Base-by-base conservation (phyloP, 2,888 invertebrate species). In the Leucoptera coffeella region DNA sequence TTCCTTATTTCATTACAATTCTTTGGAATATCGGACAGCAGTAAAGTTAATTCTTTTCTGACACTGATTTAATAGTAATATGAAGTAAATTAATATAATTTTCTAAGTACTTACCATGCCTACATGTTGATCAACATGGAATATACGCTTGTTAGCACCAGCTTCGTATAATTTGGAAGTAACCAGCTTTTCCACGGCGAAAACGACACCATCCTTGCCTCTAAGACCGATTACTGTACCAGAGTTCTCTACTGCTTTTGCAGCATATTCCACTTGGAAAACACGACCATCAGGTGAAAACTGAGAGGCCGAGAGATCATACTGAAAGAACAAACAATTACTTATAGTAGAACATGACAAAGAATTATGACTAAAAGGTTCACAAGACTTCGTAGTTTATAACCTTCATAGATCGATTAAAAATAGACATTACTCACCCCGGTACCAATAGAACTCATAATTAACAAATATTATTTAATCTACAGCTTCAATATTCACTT, bases 301-400 rank as follows among this genome's bases (percentile, higher is more conserved):
- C 75, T 99, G 99, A 22, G 99, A 95, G n/a, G 99, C 99, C 32
- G 97, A 97, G 44, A 99, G 77, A 79, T 99, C 99, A 56, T 99
- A 99, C 93, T 95, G 60, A 28, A 77, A 75, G 32, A 35, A 35
- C 31, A 15, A n/a, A n/a, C n/a, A n/a, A n/a, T n/a, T n/a, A n/a
- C n/a, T n/a, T n/a, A n/a, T n/a, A n/a, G n/a, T n/a, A n/a, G n/a
- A n/a, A n/a, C n/a, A n/a, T n/a, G n/a, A n/a, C n/a, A n/a, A n/a
- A n/a, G n/a, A n/a, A n/a, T n/a, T n/a, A n/a, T n/a, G n/a, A n/a
- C n/a, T n/a, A n/a, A n/a, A n/a, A n/a, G n/a, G n/a, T n/a, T n/a
- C n/a, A n/a, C n/a, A n/a, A n/a, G n/a, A n/a, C n/a, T n/a, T n/a
- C n/a, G n/a, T n/a, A n/a, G n/a, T n/a, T n/a, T n/a, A n/a, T n/a